Conservation (phyloP, 2,797 vertebrate genomes). For the Pyrocephalus nanus region DNA sequence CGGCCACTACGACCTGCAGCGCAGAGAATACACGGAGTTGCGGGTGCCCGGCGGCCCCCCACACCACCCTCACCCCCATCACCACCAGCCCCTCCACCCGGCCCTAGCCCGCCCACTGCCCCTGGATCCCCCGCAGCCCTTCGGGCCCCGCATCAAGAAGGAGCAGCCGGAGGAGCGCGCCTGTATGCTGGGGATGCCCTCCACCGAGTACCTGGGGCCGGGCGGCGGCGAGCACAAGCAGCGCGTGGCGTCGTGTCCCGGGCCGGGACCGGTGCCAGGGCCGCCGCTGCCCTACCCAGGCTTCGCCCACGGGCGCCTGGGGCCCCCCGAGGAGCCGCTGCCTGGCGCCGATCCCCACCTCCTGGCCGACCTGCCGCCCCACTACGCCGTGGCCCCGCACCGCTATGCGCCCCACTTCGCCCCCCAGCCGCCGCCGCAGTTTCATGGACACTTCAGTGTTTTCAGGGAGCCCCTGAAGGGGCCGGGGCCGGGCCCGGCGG, state of each 20-base stretch:
- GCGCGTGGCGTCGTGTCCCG: slow-evolving; percentile 50
- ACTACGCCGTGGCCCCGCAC: slow-evolving; percentile 45
- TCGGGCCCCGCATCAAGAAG: slow-evolving; percentile 85
- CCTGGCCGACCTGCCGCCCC: slow-evolving; percentile 32
- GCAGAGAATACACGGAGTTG: slow-evolving; percentile 85
- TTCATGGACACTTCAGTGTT: slow-evolving; percentile 83
- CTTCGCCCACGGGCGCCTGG: slow-evolving; percentile 46
- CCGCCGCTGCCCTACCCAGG: slow-evolving; percentile 32
- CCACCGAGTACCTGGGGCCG: slow-evolving; percentile 72
- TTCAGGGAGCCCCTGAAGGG: slow-evolving; percentile 79
- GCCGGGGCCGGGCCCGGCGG: slow-evolving; percentile 63
- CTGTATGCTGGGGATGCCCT: slow-evolving; percentile 80
- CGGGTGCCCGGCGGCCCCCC: slow-evolving; percentile 65
- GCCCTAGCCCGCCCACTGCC: slow-evolving; percentile 52
- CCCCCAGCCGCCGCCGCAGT: slow-evolving; percentile 72
- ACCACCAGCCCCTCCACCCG: slow-evolving; percentile 23
- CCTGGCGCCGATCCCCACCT: slow-evolving; percentile 35
- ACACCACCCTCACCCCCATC: background rate
- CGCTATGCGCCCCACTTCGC: slow-evolving; percentile 65
- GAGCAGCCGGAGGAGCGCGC: slow-evolving; percentile 80
- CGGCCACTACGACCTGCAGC: slow-evolving; percentile 64
- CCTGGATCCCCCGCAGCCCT: slow-evolving; percentile 47
- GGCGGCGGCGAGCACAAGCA: slow-evolving; percentile 73
- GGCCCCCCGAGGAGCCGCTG: slow-evolving; percentile 33
- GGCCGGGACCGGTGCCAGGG: slow-evolving; percentile 1